Conservation (phyloP, 23 tunicate species). For the Aplidium turbinatum region DNA sequence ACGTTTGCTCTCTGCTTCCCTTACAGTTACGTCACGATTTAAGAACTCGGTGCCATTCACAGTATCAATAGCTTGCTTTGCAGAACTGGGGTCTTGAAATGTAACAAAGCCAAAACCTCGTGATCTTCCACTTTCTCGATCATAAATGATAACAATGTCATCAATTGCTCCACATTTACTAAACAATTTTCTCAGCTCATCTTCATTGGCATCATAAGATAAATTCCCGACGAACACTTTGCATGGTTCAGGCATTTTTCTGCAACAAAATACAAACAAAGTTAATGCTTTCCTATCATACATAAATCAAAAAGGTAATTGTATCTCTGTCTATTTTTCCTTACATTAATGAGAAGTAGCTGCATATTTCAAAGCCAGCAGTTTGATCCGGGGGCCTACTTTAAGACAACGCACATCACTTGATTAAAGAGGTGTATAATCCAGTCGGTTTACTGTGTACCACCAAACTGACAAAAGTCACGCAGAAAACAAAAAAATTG, state of each 20-base stretch:
- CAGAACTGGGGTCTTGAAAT: slow-evolving; percentile 6
- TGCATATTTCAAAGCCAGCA: no score
- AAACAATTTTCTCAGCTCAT: slow-evolving; percentile 30
- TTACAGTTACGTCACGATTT: slow-evolving; percentile 33
- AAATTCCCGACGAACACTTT: slow-evolving; percentile 73
- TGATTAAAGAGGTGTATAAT: no score
- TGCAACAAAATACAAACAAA: no score
- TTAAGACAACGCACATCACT: no score
- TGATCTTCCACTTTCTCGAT: slow-evolving; percentile 60
- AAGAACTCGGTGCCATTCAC: slow-evolving; percentile 24
- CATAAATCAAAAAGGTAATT: no score
- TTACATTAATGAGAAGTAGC: no score
- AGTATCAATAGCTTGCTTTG: slow-evolving; percentile 21
- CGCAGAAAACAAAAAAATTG: no score
- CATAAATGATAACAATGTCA: slow-evolving; percentile 38
- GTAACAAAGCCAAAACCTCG: slow-evolving; percentile 76
- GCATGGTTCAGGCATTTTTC: slow-evolving; percentile 9
- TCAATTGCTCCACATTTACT: slow-evolving; percentile 19
- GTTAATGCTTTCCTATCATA: no score
- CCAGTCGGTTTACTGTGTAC: no score
- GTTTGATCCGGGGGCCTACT: no score
- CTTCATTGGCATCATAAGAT: slow-evolving; percentile 32
- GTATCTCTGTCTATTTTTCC: no score
- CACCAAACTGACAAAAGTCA: no score
- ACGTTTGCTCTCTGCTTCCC: slow-evolving; percentile 30